Conservation (phyloP, 2,888 invertebrate species). For the Isoperla grammatica region DNA sequence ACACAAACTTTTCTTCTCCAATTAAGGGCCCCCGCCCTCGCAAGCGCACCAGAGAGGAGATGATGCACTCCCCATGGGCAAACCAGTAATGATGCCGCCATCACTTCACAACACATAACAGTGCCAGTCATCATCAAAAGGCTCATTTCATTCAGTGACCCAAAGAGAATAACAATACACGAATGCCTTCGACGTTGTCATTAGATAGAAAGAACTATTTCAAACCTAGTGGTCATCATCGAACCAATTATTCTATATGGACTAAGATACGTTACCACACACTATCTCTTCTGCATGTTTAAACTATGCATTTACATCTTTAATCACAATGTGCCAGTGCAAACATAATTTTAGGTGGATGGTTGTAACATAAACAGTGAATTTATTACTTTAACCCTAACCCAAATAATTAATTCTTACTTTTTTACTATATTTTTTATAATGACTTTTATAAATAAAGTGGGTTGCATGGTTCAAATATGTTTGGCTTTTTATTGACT, state of each 20-base stretch:
- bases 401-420: neutral
- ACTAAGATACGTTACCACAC: neutral
- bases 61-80: constrained; percentile 22
- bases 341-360: neutral
- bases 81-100: neutral
- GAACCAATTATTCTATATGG: neutral
- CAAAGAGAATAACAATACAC: neutral
- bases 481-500: constrained; percentile 24
- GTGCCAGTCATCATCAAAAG: neutral
- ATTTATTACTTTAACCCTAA: neutral
- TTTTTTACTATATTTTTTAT: neutral
- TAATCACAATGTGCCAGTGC: constrained; percentile 16
- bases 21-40: constrained; percentile 21
- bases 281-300: no score
- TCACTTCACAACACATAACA: no score
- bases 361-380: neutral
- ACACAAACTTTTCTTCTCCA: no score
- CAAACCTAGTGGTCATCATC: neutral
- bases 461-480: constrained; percentile 19
- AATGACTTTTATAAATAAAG: constrained; percentile 17
- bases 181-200: neutral
- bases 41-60: constrained; percentile 13
- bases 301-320: neutral
- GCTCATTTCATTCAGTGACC: constrained; percentile 2
- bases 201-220: no score